These are phyloP conservation scores for Ptychoptera albimana DNA, from an alignment of 2,888 invertebrate species.

Conservation along the genomic window DNA sequence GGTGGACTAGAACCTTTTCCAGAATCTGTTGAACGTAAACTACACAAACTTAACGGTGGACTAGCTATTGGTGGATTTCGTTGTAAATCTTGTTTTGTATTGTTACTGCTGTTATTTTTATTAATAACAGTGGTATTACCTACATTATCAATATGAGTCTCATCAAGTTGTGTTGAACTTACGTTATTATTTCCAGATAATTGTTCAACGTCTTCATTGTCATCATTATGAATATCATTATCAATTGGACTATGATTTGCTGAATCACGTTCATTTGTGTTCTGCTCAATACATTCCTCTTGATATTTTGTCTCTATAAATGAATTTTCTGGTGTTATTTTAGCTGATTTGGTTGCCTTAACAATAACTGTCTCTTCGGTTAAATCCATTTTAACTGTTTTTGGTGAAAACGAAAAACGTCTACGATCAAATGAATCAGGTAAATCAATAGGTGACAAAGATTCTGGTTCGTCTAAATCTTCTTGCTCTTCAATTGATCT, in stretches of 20 bases:
- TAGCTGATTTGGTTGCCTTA: constrained; percentile 25
- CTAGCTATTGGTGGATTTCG: constrained; percentile 28
- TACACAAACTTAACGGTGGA: constrained; percentile 42
- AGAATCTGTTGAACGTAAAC: constrained; percentile 27
- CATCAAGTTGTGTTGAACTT: background rate
- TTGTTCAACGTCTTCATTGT: background rate
- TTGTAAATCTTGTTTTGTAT: background rate
- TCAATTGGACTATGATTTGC: constrained; percentile 62
- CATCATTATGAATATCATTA: constrained; percentile 1
- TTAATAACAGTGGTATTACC: background rate
- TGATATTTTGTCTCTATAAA: constrained; percentile 27
- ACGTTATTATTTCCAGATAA: background rate
- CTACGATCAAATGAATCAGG: constrained; percentile 21
- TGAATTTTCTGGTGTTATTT: constrained; percentile 26
- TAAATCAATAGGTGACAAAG: constrained; percentile 23
- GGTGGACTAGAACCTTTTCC: constrained; percentile 29
- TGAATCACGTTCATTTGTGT: constrained; percentile 37
- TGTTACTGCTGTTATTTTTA: background rate
- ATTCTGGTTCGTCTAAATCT: constrained; percentile 7
- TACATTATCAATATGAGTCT: constrained; percentile 1
- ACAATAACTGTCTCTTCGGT: constrained; percentile 25
- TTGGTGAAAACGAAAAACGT: constrained; percentile 5
- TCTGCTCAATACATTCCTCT: constrained; percentile 23
- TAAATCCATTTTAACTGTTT: constrained; percentile 3
- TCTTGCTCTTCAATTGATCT: constrained; percentile 12